Evolutionary conservation across 64 coral and sea anemone genomes (phyloP), one percentile per base, ranked within the genome.

Genomic region (Hydrozoanthus tunicans): DNA sequence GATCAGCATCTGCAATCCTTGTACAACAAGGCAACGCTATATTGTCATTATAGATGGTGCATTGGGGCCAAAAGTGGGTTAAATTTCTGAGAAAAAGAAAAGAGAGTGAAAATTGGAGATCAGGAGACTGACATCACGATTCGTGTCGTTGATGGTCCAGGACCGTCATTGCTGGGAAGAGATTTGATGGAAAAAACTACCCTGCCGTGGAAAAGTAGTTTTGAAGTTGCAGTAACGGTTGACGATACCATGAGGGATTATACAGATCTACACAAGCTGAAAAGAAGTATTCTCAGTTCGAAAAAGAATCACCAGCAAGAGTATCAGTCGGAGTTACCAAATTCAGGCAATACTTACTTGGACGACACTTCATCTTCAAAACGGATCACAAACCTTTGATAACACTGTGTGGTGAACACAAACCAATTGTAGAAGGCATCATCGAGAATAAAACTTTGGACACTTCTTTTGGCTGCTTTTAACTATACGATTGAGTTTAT

Each of bases 181-280:
- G 77, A 78, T 78, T 78, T 78, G 56, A 78, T 78, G 77, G 77
- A 58, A 9, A 78, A 57, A 78, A 78, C 55, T 78, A 78, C 77
- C 54, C 9, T 78, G 13, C 77, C 53, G 15, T 78, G 77, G 77
- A 78, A 78, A 78, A 78, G 53, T 17, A 78, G 56, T 78, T 78
- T 17, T 9, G 53, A 78, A 57, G 53, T 78, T 58, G 56, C 11
- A 10, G 52, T 78, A 78, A 78, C 10, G 52, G 77, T 78, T 78
- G 53, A 78, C 77, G 77, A 78, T 78, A 4, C 55, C 53, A 78
- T 57, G 77, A 78, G n/a, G 53, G 77, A 78, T 58, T 78, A 78
- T 78, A 78, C 77, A 78, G 77, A n/a, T 58, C 54, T 78, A 73
- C 70, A 73, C 70, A 26, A 24, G 75, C 75, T 11, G 75, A 77